phyloP scores from a whole-genome alignment of 92 coral and sea anemone genomes.

The Anthopleura xanthogrammica region DNA sequence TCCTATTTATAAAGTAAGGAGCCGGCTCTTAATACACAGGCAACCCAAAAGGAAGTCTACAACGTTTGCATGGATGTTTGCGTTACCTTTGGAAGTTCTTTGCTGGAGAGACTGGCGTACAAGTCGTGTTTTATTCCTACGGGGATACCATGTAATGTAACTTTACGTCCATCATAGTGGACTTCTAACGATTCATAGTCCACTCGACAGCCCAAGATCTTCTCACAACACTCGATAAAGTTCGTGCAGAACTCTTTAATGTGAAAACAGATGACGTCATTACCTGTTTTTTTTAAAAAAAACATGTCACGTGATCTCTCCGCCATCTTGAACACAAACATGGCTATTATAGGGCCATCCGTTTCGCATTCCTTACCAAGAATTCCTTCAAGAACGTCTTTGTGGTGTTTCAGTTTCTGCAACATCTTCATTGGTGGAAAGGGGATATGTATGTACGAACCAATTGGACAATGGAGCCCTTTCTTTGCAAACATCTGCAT shows the following conservation, averaged over 20 bases:
- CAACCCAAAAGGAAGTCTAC: background rate
- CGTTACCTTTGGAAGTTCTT: constrained; percentile 1
- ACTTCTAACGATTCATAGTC: background rate
- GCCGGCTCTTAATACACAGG: background rate
- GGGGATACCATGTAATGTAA: background rate
- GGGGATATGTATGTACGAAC: constrained; percentile 10
- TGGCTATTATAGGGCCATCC: too few relatives aligned
- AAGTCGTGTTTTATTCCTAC: background rate
- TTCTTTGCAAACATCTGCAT: constrained; percentile 5
- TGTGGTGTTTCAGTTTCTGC: background rate
- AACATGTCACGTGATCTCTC: too few relatives aligned
- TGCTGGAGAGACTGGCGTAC: background rate
- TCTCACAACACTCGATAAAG: constrained; percentile 11
- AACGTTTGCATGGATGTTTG: background rate
- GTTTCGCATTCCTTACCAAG: background rate
- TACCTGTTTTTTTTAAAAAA: constrained; percentile 1
- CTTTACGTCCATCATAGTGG: constrained; percentile 1
- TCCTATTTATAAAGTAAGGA: background rate
- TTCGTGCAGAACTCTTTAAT: constrained; percentile 11
- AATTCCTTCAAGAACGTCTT: constrained; percentile 14
- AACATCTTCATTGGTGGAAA: constrained; percentile 6
- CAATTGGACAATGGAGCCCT: background rate
- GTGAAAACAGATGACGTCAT: constrained; percentile 9
- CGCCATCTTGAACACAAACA: background rate
- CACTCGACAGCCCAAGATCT: background rate